phyloP scores from a whole-genome alignment of 2,113 vertebrate species.

The Cheirogaleus medius region DNA sequence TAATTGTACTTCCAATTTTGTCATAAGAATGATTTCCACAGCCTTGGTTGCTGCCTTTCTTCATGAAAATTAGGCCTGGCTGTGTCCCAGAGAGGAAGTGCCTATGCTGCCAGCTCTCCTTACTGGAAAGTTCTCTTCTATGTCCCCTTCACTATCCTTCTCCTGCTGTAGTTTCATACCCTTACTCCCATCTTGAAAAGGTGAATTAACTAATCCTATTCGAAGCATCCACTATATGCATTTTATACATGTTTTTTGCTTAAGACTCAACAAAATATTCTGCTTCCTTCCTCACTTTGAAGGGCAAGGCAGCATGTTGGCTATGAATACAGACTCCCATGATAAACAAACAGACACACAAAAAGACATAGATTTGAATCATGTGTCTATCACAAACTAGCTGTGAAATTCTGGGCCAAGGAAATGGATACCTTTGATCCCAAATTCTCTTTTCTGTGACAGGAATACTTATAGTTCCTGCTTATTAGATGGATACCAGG shows the following conservation, averaged over 20 bases:
- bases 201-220: background rate
- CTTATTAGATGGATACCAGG: background rate
- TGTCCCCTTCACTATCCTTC: background rate
- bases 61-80: background rate
- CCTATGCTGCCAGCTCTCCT: background rate
- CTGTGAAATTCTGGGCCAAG: background rate
- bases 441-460: background rate
- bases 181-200: background rate
- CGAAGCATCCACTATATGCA: background rate
- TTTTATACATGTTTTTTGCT: background rate
- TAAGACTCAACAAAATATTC: background rate
- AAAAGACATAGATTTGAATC: background rate
- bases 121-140: background rate
- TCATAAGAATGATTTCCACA: background rate
- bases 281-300: background rate
- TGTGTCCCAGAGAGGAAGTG: background rate
- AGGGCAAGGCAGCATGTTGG: background rate
- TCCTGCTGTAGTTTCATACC: background rate
- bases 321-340: background rate
- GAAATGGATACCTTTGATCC: background rate
- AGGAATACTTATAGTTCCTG: background rate
- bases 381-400: background rate
- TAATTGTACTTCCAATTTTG: conserved; percentile 54
- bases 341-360: background rate
- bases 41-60: background rate